These are phyloP conservation scores for Nymphalis io DNA, from an alignment of 1,140 invertebrate species.

Conservation along the genomic window DNA sequence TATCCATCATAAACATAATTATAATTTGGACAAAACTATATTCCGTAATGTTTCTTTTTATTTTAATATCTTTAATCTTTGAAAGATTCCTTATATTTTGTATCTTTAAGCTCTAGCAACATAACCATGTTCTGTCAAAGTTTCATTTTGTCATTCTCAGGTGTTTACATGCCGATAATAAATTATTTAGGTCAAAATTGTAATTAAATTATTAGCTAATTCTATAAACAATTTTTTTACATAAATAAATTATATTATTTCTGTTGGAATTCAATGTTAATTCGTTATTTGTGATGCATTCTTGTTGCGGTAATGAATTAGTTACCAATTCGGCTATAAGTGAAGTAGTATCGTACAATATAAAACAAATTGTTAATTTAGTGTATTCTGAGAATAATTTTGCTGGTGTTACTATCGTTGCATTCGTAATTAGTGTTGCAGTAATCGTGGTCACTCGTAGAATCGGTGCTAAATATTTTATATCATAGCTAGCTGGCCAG, in stretches of 20 bases:
- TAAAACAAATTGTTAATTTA: constrained; percentile 61
- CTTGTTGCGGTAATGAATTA: constrained; percentile 73
- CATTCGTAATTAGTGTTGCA: constrained; percentile 45
- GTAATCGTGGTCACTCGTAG: constrained; percentile 43
- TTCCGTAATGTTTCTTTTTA: no score
- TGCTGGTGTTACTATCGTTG: constrained; percentile 46
- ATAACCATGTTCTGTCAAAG: constrained; percentile 24
- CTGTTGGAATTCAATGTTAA: constrained; percentile 33
- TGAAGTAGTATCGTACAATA: constrained; percentile 65
- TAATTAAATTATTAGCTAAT: constrained; percentile 41
- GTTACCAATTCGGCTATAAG: constrained; percentile 62
- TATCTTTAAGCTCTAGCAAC: constrained; percentile 15
- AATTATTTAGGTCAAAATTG: constrained; percentile 53
- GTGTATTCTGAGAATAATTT: constrained; percentile 48
- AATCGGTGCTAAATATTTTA: constrained; percentile 40
- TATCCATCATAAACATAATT: no score
- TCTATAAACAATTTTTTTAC: constrained; percentile 20
- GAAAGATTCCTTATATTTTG: not conserved
- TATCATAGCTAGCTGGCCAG: constrained; percentile 29
- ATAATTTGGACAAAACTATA: no score
- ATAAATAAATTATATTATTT: constrained; percentile 27
- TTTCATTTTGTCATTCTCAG: constrained; percentile 59
- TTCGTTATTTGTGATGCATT: constrained; percentile 67
- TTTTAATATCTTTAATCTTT: no score
- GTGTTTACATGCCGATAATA: constrained; percentile 64